phyloP scores from a whole-genome alignment of 2,888 invertebrate species.

The Torymus aiolomorphi region DNA sequence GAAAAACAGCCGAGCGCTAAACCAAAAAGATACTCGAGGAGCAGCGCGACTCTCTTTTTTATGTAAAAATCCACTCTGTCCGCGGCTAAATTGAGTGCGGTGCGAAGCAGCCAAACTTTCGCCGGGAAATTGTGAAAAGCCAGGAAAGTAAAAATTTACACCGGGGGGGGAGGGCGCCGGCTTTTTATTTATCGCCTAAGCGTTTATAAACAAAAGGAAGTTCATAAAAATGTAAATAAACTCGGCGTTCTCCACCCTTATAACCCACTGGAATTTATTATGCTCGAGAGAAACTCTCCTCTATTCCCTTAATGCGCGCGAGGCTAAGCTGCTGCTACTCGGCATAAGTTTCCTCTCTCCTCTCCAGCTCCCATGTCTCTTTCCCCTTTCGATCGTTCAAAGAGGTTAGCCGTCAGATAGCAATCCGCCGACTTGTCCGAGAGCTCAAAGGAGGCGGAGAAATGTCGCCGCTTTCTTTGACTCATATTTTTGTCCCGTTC shows the following conservation, averaged over 20 bases:
- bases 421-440: no score
- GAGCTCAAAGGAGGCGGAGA: no score
- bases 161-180: no score
- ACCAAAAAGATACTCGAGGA: background rate
- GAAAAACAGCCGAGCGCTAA: background rate
- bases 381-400: no score
- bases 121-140: no score
- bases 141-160: no score
- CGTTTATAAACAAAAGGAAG: conserved; percentile 7
- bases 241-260: background rate
- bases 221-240: conserved; percentile 45
- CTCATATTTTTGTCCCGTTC: conserved; percentile 57
- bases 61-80: conserved; percentile 3
- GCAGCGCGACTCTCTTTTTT: background rate
- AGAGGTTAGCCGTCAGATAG: no score
- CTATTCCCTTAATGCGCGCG: conserved; percentile 30
- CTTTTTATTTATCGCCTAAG: background rate
- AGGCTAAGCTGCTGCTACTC: background rate
- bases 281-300: conserved; percentile 18
- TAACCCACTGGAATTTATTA: conserved; percentile 12
- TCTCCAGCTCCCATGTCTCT: no score
- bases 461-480: conserved; percentile 41
- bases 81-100: conserved; percentile 1
- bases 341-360: no score
- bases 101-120: background rate